These are phyloP conservation scores for Acanthosepion esculentum DNA, from an alignment of 2,888 invertebrate species.

Conservation along the genomic window DNA sequence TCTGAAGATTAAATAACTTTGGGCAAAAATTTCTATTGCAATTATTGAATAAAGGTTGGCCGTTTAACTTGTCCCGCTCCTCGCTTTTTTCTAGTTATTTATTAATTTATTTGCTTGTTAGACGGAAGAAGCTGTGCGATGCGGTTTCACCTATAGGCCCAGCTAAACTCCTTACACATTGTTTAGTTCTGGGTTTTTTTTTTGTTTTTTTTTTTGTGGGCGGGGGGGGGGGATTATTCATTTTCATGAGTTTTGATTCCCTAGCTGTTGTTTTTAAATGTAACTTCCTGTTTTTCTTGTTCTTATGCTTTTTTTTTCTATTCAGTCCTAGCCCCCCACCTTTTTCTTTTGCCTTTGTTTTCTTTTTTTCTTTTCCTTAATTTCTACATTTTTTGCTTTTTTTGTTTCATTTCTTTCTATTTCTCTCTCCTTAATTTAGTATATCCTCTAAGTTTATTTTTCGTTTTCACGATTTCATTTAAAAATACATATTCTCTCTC, in stretches of 20 bases:
- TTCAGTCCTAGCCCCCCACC: not conserved
- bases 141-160: not conserved
- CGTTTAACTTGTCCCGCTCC: not conserved
- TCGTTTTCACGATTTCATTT: not conserved
- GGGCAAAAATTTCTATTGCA: slow-evolving; percentile 11
- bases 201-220: not conserved
- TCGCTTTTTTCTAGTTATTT: not conserved
- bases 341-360: not conserved
- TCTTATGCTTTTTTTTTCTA: not conserved
- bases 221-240: too few relatives aligned
- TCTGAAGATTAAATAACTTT: not conserved
- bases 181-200: not conserved
- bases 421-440: not conserved
- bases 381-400: not conserved
- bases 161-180: not conserved
- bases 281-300: not conserved
- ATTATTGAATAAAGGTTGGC: slow-evolving; percentile 20
- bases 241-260: not conserved
- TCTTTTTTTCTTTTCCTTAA: not conserved
- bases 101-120: not conserved
- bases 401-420: not conserved
- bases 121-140: not conserved
- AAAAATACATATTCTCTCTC: not conserved
- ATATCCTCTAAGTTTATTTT: not conserved
- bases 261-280: not conserved